Base-by-base conservation (phyloP, 2,113 vertebrate genomes). In the Ageneiosus marmoratus region DNA sequence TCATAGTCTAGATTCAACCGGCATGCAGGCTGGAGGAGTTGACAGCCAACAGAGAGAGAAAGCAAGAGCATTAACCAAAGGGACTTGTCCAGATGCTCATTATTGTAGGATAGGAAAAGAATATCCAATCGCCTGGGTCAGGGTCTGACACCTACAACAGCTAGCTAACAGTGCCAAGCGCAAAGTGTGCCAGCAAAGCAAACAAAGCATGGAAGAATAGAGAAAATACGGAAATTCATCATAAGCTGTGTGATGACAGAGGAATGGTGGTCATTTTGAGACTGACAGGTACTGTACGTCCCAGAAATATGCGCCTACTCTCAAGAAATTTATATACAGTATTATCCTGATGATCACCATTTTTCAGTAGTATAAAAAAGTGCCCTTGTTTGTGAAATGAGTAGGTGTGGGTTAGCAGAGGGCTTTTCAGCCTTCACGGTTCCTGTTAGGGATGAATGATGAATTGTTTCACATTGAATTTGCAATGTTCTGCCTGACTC, bases 111-210 rank as follows among this genome's bases (percentile, higher is more conserved):
- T 85, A 65, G 81, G 50, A 72, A 82, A 88, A 85, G 80, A 87
- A 91, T 70, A 77, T 18, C 72, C 75, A n/a, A 77, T 88, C 87
- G 75, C 80, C 86, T n/a, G 58, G 77, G 80, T 81, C 83, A 83
- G 84, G 62, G 72, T 20, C 82, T 89, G 91, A 90, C 90, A 89
- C 84, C 85, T 89, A 83, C 90, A 88, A 89, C 90, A 88, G 89
- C 81, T 79, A 72, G 79, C 63, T 80, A 81, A 89, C 88, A 86
- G 85, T 82, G 81, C 85, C 87, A 78, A 77, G 88, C 86, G 11
- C 58, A 78, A 41, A 50, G 27, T 27, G 15, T 18, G 72, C 44
- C 55, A 37, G 32, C 20, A 24, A 51, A 79, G 63, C 79, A 84
- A 79, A 76, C 70, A 72, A 83, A 77, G 56, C 37, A 81, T 81